These are phyloP conservation scores for Orchesella flavescens DNA, from an alignment of 2,888 invertebrate species.

Conservation along the genomic window DNA sequence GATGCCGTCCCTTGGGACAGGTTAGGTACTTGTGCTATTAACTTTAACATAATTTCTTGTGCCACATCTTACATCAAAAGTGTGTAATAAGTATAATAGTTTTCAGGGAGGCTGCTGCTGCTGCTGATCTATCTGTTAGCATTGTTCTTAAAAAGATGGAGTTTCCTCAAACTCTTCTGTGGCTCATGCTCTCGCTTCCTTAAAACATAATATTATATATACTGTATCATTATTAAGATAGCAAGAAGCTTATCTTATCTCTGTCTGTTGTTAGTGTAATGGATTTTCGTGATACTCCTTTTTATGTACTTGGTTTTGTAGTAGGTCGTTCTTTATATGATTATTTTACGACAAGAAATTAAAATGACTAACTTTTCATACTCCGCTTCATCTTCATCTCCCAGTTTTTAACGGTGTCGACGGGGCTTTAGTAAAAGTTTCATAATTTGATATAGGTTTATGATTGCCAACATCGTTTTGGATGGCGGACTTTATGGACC, in stretches of 20 bases:
- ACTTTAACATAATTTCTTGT: constrained; percentile 51
- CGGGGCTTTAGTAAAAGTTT: constrained; percentile 6
- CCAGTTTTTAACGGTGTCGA: background rate
- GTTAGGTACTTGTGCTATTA: constrained; percentile 54
- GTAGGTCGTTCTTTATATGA: constrained; percentile 11
- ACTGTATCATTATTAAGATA: background rate
- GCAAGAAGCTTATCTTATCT: background rate
- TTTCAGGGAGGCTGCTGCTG: background rate
- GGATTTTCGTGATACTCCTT: no score
- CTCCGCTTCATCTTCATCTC: background rate
- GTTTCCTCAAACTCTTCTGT: background rate
- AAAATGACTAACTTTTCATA: constrained; percentile 35
- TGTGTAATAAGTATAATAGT: constrained; percentile 3
- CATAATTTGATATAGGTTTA: constrained; percentile 36
- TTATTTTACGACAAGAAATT: constrained; percentile 43
- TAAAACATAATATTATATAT: no score
- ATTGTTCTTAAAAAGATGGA: constrained; percentile 7
- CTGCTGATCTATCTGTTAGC: background rate
- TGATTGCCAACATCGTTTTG: constrained; percentile 11
- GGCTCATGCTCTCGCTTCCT: no score
- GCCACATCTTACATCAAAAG: background rate
- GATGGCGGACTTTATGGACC: background rate
- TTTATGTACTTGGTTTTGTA: background rate
- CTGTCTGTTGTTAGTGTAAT: no score
- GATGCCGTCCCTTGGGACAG: constrained; percentile 46